A percentile compares a stretch with the other conserved stretches of the same genome.
These are phyloP conservation scores for Harpagoxenus sublaevis DNA, from an alignment of 2,888 invertebrate species.

Conservation along the genomic window DNA sequence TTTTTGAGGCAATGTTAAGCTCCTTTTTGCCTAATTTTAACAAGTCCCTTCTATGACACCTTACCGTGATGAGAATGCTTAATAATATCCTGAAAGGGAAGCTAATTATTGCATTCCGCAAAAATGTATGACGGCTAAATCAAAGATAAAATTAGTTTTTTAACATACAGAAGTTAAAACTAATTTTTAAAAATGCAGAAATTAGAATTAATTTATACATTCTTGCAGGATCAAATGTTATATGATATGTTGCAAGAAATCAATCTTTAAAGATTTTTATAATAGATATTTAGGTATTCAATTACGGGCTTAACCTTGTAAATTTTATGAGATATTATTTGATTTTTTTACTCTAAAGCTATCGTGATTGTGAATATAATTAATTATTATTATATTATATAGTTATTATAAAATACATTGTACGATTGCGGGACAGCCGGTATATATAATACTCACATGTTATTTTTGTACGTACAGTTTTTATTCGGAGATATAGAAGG, in stretches of 20 bases:
- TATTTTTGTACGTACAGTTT: slow-evolving; percentile 48
- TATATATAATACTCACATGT: neutral
- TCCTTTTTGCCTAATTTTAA: neutral
- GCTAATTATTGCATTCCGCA: neutral
- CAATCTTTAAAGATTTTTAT: neutral
- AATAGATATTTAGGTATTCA: neutral
- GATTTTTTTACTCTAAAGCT: neutral
- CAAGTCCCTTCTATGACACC: neutral
- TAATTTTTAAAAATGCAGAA: neutral
- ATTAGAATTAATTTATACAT: neutral
- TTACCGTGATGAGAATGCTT: neutral
- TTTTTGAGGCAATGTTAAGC: neutral
- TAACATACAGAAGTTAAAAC: neutral
- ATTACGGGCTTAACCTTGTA: neutral
- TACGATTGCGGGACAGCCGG: neutral
- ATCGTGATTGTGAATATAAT: neutral
- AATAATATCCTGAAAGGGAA: neutral
- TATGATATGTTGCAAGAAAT: neutral
- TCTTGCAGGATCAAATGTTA: neutral
- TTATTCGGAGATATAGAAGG: slow-evolving; percentile 77
- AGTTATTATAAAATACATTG: neutral
- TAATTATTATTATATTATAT: neutral
- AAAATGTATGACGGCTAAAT: neutral
- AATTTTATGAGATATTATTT: neutral
- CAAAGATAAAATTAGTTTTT: neutral